phyloP scores from a whole-genome alignment of 1,140 invertebrate genomes.

The Drosophila dunni region DNA sequence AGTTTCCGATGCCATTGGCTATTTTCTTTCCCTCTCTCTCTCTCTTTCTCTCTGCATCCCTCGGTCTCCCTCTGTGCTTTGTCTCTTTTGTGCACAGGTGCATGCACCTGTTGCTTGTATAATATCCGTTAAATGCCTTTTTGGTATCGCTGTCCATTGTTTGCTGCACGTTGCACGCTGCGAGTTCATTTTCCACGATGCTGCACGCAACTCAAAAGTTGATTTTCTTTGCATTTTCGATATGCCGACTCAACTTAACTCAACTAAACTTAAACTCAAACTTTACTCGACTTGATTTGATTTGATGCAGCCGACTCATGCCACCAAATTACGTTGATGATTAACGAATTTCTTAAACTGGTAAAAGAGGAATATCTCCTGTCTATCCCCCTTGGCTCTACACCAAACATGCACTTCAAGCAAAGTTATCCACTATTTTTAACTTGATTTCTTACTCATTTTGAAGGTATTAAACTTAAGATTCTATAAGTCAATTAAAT shows the following conservation, averaged over 20 bases:
- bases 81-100: neutral
- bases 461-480: too few relatives aligned
- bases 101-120: constrained; percentile 34
- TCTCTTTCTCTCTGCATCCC: neutral
- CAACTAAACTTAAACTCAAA: too few relatives aligned
- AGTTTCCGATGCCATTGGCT: constrained; percentile 29
- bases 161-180: constrained; percentile 8
- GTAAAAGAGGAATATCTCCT: neutral
- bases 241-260: constrained; percentile 8
- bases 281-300: too few relatives aligned
- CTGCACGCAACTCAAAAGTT: constrained; percentile 39
- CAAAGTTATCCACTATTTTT: too few relatives aligned
- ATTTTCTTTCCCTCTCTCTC: constrained; percentile 3
- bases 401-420: neutral
- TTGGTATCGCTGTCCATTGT: constrained; percentile 32
- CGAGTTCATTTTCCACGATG: constrained; percentile 38
- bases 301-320: constrained; percentile 18
- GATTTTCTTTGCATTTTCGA: constrained; percentile 25
- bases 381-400: neutral
- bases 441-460: too few relatives aligned
- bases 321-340: constrained; percentile 42
- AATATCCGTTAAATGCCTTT: constrained; percentile 49
- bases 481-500: too few relatives aligned
- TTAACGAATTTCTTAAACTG: constrained; percentile 27
- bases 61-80: neutral